Conservation (phyloP, 2,797 vertebrate species). For the Bradypodion ventrale region DNA sequence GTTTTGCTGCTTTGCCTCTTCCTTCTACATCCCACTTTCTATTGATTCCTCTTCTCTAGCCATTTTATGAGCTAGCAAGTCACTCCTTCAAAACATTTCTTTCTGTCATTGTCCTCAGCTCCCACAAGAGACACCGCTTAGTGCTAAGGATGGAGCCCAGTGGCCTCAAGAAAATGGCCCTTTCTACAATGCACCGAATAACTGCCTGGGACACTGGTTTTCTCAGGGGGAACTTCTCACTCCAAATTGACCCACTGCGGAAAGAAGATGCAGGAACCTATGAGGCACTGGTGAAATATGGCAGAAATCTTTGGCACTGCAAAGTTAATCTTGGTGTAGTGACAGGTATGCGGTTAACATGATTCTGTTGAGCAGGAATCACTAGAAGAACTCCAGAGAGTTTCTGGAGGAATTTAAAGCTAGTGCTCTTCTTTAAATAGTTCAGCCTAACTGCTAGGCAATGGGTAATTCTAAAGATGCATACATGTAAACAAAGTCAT, state of each 20-base stretch:
- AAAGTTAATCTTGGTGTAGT: slow-evolving; percentile 60
- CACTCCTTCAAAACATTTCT: fast-evolving
- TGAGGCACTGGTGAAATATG: slow-evolving; percentile 38
- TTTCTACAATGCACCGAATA: slow-evolving; percentile 63
- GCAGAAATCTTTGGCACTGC: slow-evolving; percentile 30
- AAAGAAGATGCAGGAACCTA: slow-evolving; percentile 65
- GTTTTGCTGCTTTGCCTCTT: neutral
- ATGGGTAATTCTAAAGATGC: neutral
- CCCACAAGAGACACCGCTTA: slow-evolving; percentile 48
- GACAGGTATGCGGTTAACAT: slow-evolving; percentile 67
- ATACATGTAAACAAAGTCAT: neutral
- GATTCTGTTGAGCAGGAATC: fast-evolving
- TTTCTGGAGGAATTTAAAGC: fast-evolving
- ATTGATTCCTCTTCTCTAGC: neutral
- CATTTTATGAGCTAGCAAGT: neutral
- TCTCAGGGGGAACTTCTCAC: slow-evolving; percentile 71
- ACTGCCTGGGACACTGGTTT: slow-evolving; percentile 55
- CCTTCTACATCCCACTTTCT: neutral
- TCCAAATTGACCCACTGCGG: slow-evolving; percentile 61
- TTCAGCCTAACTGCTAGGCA: neutral
- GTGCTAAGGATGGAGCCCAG: slow-evolving; percentile 67
- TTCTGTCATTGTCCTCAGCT: neutral
- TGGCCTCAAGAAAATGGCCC: slow-evolving; percentile 61
- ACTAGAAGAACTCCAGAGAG: neutral
- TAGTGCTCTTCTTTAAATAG: neutral